Percentiles rank a stretch among this genome's conserved stretches.
Conservation (phyloP, 2,888 invertebrate genomes). For the Kryphioiulus occultus region DNA sequence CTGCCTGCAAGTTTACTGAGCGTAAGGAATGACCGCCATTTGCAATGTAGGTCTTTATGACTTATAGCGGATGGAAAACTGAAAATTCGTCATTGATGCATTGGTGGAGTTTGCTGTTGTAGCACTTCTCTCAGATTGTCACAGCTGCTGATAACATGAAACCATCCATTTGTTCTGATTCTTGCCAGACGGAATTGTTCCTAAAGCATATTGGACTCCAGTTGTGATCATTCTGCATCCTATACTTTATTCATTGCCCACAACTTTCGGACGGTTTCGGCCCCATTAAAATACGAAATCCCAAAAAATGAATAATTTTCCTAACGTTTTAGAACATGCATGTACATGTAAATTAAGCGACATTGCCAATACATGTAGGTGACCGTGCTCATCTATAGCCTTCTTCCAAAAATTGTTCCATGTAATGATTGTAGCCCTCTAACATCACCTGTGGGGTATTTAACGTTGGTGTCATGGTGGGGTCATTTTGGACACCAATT, state of each 20-base stretch:
- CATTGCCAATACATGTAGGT: too few species aligned
- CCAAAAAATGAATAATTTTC: background rate
- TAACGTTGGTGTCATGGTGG: too few species aligned
- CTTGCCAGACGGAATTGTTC: background rate
- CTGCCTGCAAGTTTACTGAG: background rate
- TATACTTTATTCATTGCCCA: background rate
- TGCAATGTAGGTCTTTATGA: background rate
- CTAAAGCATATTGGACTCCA: background rate
- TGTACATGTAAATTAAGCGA: too few species aligned
- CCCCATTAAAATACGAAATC: background rate
- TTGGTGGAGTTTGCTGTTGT: background rate
- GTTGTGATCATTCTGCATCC: background rate
- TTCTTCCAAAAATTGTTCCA: too few species aligned
- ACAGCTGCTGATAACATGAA: constrained; percentile 5
- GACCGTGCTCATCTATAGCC: too few species aligned
- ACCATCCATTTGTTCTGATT: background rate
- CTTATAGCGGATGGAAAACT: background rate
- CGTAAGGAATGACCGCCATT: constrained; percentile 5
- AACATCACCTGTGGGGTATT: too few species aligned
- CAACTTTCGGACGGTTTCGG: background rate
- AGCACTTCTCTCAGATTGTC: background rate
- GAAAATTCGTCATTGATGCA: background rate
- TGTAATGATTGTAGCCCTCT: too few species aligned
- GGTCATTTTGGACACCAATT: too few species aligned
- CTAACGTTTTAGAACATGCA: background rate